Conservation (phyloP, 2,888 invertebrate species). For the Andrena fulva region DNA sequence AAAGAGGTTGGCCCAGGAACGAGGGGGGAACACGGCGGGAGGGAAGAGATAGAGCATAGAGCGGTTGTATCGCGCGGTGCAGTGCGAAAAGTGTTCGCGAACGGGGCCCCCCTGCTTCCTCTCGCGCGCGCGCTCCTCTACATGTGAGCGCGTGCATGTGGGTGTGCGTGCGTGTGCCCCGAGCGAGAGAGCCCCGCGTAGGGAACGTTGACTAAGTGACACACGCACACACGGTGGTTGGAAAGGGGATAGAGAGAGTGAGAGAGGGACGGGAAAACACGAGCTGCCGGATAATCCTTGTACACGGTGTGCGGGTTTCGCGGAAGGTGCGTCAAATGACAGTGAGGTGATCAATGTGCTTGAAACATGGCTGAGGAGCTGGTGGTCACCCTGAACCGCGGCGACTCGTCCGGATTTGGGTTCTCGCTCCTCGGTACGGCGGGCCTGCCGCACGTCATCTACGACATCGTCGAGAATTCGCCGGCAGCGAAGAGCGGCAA, state of each 20-base stretch:
- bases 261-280: constrained; percentile 39
- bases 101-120: constrained; percentile 50
- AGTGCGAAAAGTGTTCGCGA: constrained; percentile 67
- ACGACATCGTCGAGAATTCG: constrained; percentile 96
- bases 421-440: constrained; percentile 96
- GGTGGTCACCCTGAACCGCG: constrained; percentile 94
- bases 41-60: constrained; percentile 51
- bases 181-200: constrained; percentile 24
- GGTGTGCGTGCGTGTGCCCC: constrained; percentile 57
- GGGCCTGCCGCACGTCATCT: constrained; percentile 96
- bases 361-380: constrained; percentile 94
- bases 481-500: constrained; percentile 96
- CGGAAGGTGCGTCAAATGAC: constrained; percentile 74
- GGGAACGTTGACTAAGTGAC: constrained; percentile 60
- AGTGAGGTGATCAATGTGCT: constrained; percentile 77
- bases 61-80: constrained; percentile 66
- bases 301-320: constrained; percentile 56
- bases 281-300: constrained; percentile 46
- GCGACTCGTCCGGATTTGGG: constrained; percentile 95
- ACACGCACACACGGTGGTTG: constrained; percentile 45
- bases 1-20: constrained; percentile 18
- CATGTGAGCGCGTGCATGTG: constrained; percentile 48
- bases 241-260: constrained; percentile 33
- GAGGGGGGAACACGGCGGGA: constrained; percentile 28
- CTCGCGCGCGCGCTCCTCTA: constrained; percentile 4